Conservation (phyloP, 2,888 invertebrate species). For the Trissolcus brochymenae region DNA sequence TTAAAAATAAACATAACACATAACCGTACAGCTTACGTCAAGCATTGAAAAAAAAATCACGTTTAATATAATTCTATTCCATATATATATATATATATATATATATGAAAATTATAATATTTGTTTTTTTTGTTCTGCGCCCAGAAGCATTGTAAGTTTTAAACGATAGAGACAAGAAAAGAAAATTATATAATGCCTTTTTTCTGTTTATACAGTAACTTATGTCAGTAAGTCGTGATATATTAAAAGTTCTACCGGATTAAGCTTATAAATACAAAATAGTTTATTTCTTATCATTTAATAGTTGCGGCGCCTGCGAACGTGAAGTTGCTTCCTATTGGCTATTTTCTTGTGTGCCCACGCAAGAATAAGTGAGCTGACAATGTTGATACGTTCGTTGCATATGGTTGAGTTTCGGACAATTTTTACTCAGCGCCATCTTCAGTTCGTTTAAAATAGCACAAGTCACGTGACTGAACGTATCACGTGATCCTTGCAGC, state of each 20-base stretch:
- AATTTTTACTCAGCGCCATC: constrained; percentile 3
- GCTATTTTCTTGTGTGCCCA: constrained; percentile 20
- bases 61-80: constrained; percentile 62
- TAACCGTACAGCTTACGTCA: constrained; percentile 60
- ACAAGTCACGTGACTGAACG: neutral
- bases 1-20: constrained; percentile 49
- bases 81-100: constrained; percentile 52
- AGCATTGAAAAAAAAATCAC: constrained; percentile 66
- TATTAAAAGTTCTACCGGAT: constrained; percentile 69
- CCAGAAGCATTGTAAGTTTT: constrained; percentile 46
- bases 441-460: neutral
- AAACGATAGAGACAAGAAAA: constrained; percentile 51
- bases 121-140: constrained; percentile 59
- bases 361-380: constrained; percentile 41
- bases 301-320: constrained; percentile 72
- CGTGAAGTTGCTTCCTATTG: constrained; percentile 49
- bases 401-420: constrained; percentile 25
- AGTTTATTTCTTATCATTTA: constrained; percentile 68
- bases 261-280: constrained; percentile 66
- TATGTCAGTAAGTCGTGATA: constrained; percentile 67
- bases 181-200: constrained; percentile 72
- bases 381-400: constrained; percentile 48
- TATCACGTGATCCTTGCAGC: no score
- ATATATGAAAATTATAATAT: constrained; percentile 57
- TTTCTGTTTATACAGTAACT: constrained; percentile 67